A percentile compares a stretch with the other conserved stretches of the same genome.
Evolutionary conservation across 2,797 vertebrate genomes (phyloP).

Genomic region (Thaleichthys pacificus): DNA sequence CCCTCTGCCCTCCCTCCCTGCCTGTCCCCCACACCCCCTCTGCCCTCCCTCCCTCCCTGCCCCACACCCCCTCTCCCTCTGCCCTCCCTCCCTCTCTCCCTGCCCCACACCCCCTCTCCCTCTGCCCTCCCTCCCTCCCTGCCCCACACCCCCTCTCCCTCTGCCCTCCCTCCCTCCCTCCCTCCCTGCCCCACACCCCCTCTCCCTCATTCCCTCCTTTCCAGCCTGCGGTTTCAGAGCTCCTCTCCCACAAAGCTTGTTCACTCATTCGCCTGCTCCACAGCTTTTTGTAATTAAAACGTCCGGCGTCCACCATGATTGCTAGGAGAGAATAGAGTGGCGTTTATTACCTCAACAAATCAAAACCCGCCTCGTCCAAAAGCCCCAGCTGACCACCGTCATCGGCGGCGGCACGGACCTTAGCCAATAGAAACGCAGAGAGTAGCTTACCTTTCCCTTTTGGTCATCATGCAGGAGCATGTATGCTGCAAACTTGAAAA

Average conservation of each 20-base stretch:
- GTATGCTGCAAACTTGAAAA: conserved; percentile 36
- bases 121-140: too few relatives aligned
- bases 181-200: not conserved
- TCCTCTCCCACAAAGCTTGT: conserved; percentile 12
- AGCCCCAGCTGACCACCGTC: conserved; percentile 10
- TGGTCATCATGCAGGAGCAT: conserved; percentile 61
- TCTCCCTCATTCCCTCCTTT: not conserved
- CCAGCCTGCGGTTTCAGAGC: conserved; percentile 11
- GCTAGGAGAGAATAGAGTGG: conserved; percentile 20
- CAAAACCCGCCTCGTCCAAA: conserved; percentile 16
- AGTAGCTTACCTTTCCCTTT: not conserved
- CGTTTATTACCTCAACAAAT: conserved; percentile 60
- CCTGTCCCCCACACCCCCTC: too few relatives aligned
- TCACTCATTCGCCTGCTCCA: conserved; percentile 33
- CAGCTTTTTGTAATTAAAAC: conserved; percentile 64
- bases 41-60: too few relatives aligned
- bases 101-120: too few relatives aligned
- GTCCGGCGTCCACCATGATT: conserved; percentile 44
- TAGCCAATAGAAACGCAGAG: not conserved
- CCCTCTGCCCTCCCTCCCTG: too few relatives aligned
- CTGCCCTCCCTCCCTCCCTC: not conserved
- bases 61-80: too few relatives aligned
- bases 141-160: too few relatives aligned
- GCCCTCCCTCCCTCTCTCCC: too few relatives aligned
- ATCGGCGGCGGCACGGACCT: not conserved